phyloP scores from a whole-genome alignment of 2,888 invertebrate genomes.

The Hydrotaea diabolus region DNA sequence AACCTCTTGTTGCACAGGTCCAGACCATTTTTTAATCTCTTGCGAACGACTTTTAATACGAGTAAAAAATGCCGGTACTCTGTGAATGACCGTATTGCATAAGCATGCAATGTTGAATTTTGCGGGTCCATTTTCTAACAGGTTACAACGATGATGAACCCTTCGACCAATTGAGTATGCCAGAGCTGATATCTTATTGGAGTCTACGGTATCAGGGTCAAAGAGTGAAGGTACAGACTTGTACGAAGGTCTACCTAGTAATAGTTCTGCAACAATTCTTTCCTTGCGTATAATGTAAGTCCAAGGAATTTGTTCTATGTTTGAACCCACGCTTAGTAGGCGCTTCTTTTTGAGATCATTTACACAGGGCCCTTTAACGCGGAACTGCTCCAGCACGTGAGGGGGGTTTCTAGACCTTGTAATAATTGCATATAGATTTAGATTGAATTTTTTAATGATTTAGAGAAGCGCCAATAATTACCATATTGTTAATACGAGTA shows the following conservation, averaged over 20 bases:
- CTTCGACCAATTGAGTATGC: conserved; percentile 54
- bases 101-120: conserved; percentile 43
- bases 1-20: conserved; percentile 45
- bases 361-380: conserved; percentile 40
- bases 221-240: conserved; percentile 48
- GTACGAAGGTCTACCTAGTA: conserved; percentile 50
- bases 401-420: conserved; percentile 40
- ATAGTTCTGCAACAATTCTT: conserved; percentile 32
- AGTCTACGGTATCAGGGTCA: conserved; percentile 53
- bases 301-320: conserved; percentile 59
- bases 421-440: background rate
- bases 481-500: no score
- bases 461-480: no score
- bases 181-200: conserved; percentile 56
- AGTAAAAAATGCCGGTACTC: conserved; percentile 39
- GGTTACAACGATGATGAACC: background rate
- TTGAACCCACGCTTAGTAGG: conserved; percentile 44
- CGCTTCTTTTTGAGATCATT: conserved; percentile 27
- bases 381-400: background rate
- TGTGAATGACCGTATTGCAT: conserved; percentile 42
- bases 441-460: no score
- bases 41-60: conserved; percentile 42
- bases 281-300: conserved; percentile 38
- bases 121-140: conserved; percentile 26
- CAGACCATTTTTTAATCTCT: conserved; percentile 18